Evolutionary conservation across 2,888 invertebrate species (phyloP), one percentile per base, ranked within the genome.

Genomic region (Saturnia pavonia): DNA sequence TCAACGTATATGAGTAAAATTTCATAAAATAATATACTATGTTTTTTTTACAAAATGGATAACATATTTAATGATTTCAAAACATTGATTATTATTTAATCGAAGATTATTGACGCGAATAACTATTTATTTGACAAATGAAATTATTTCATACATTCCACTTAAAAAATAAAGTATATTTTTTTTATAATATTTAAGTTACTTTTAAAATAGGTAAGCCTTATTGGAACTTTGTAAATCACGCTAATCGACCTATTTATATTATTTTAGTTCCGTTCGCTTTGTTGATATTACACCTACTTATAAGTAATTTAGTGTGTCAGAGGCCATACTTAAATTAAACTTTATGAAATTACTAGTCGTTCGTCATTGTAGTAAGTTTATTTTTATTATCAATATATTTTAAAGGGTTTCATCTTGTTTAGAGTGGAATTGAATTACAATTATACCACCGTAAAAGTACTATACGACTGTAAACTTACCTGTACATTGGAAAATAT

Each of bases 241-340:
- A 40, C 8, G 40, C 19, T 65, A 40, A 19, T 65, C 9, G 19
- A 65, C 2, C 16, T 65, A 19, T 8, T 40, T 12, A 40, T 65
- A 65, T n/a, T n/a, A n/a, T 65, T 65, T 65, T 65, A 65, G 40
- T 65, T 65, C 8, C 34, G n/a, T 22, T 40, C n/a, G 22, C 40
- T 65, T 65, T 65, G 11, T n/a, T 40, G 2, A 19, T 63, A 63
- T 40, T 19, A n/a, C 19, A 63, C 25, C 60, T 14, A 65, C 65
- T 51, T 70, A 54, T 74, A 72, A 76, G 73, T 79, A 75, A 69
- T 71, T 78, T 70, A 76, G 75, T 72, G 76, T 75, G 77, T 80
- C 79, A 82, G 89, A 88, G 86, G 91, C 91, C 91, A 91, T 91
- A 91, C 83, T 82, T 77, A 78, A 11, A 63, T 63, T 63, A n/a